These are phyloP conservation scores for Anadara kagoshimensis DNA, from an alignment of 1,140 invertebrate genomes.

Conservation along the genomic window DNA sequence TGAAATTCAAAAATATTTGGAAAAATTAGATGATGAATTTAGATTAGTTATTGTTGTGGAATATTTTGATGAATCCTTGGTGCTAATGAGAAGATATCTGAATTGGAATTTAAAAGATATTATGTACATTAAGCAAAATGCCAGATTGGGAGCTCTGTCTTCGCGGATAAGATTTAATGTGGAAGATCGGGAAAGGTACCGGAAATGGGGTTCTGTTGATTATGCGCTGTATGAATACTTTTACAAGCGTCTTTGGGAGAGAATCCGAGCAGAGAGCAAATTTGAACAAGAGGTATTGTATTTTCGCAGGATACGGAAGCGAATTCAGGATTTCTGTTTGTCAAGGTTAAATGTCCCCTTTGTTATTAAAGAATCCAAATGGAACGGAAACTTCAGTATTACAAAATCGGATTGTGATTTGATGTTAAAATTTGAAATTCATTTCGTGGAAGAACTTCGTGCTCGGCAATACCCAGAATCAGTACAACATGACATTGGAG, in stretches of 20 bases:
- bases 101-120: conserved; percentile 47
- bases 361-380: neutral
- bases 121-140: conserved; percentile 33
- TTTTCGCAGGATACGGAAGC: neutral
- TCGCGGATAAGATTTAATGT: neutral
- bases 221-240: conserved; percentile 30
- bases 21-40: conserved; percentile 36
- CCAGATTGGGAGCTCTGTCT: neutral
- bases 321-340: conserved; percentile 3
- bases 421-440: neutral
- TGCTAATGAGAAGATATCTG: conserved; percentile 42
- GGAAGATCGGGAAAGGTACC: conserved; percentile 4
- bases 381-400: conserved; percentile 1
- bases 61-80: conserved; percentile 46
- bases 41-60: conserved; percentile 45
- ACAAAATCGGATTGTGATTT: neutral
- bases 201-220: conserved; percentile 17
- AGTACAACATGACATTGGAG: too few relatives aligned
- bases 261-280: neutral
- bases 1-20: conserved; percentile 13
- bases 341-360: neutral
- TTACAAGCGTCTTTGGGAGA: neutral
- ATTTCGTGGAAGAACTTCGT: neutral
- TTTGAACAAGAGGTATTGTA: conserved; percentile 25
- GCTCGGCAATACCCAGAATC: too few relatives aligned